Conservation (phyloP, 2,888 invertebrate species). For the Caenorhabditis virilis region DNA sequence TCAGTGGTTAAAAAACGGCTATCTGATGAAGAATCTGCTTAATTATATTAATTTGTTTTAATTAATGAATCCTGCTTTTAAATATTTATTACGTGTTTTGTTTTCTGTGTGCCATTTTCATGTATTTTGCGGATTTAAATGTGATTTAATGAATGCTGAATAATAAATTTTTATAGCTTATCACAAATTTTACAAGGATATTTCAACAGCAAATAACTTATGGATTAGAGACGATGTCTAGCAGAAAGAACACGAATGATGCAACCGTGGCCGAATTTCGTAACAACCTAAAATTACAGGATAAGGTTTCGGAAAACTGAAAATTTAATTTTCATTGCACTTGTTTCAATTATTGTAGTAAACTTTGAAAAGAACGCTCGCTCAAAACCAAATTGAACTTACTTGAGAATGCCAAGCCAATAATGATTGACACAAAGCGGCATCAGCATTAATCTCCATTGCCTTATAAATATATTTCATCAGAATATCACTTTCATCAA, state of each 20-base stretch:
- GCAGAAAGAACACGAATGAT: conserved; percentile 60
- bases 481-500: conserved; percentile 61
- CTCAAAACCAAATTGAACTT: neutral
- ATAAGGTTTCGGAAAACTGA: neutral
- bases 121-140: too few relatives aligned
- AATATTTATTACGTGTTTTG: too few relatives aligned
- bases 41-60: too few relatives aligned
- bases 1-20: too few relatives aligned
- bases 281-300: conserved; percentile 45
- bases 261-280: conserved; percentile 58
- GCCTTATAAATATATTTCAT: conserved; percentile 66
- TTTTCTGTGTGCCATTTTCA: too few relatives aligned
- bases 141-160: too few relatives aligned
- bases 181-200: too few relatives aligned
- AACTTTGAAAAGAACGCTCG: neutral
- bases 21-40: too few relatives aligned
- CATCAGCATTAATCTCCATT: conserved; percentile 60
- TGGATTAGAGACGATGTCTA: conserved; percentile 47
- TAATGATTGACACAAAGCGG: conserved; percentile 52
- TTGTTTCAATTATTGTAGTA: neutral
- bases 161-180: too few relatives aligned
- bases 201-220: too few relatives aligned
- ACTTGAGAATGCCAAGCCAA: conserved; percentile 63
- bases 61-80: too few relatives aligned
- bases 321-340: neutral